phyloP scores from a whole-genome alignment of 2,888 invertebrate genomes.

The Lithophane leautieri region DNA sequence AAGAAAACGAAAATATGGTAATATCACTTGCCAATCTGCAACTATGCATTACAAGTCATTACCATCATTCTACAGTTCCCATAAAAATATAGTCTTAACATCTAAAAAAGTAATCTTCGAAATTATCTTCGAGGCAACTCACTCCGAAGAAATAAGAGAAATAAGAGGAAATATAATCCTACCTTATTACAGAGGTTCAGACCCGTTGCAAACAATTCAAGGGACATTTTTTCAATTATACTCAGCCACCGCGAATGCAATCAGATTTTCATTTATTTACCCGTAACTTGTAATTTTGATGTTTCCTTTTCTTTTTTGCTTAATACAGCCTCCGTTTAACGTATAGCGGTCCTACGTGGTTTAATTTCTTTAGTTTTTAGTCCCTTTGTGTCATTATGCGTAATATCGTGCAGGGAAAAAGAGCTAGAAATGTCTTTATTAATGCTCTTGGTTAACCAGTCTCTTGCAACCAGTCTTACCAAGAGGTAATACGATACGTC shows the following conservation, averaged over 20 bases:
- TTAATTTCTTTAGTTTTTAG: conserved; percentile 54
- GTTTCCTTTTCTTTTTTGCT: conserved; percentile 63
- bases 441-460: neutral
- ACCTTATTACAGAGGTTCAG: conserved; percentile 78
- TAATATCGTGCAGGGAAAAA: conserved; percentile 37
- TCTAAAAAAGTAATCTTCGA: conserved; percentile 62
- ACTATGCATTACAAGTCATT: conserved; percentile 41
- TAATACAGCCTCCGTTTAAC: conserved; percentile 54
- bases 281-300: conserved; percentile 76
- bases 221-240: conserved; percentile 88
- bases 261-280: conserved; percentile 81
- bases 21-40: conserved; percentile 38
- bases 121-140: conserved; percentile 62
- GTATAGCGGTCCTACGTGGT: conserved; percentile 49
- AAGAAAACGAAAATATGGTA: conserved; percentile 1
- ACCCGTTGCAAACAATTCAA: conserved; percentile 80
- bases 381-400: conserved; percentile 43
- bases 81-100: conserved; percentile 48
- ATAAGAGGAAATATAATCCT: conserved; percentile 75
- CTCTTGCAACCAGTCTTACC: too few species aligned
- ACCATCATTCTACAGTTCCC: conserved; percentile 33
- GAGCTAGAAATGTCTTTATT: conserved; percentile 27
- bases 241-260: conserved; percentile 81
- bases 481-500: too few species aligned
- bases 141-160: conserved; percentile 59